Conservation (phyloP, 2,113 vertebrate genomes). For the Pelmatolapia mariae region DNA sequence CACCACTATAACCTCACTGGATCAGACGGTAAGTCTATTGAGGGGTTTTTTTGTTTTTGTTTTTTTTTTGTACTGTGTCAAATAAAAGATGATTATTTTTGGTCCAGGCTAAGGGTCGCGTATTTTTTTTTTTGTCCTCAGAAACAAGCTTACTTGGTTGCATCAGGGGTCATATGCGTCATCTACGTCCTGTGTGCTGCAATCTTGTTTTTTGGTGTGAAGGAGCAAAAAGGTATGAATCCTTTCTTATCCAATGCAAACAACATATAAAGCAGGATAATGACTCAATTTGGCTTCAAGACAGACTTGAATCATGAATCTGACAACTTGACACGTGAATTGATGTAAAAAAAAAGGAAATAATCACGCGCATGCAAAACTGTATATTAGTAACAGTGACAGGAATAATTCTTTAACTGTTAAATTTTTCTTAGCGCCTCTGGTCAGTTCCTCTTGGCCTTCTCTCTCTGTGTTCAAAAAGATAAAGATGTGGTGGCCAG, state of each 20-base stretch:
- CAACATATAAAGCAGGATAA: neutral
- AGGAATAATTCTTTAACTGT: neutral
- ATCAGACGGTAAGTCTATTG: conserved; percentile 72
- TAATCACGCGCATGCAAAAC: neutral
- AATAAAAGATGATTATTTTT: neutral
- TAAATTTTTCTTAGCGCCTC: neutral
- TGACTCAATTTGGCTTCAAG: neutral
- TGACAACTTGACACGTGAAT: neutral
- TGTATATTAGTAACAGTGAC: neutral
- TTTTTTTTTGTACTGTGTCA: rapidly evolving
- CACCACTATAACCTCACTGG: conserved; percentile 60
- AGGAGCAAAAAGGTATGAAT: conserved; percentile 81
- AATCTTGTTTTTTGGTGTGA: conserved; percentile 80
- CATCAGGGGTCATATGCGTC: conserved; percentile 82
- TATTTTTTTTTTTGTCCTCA: conserved; percentile 47
- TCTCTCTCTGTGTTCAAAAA: neutral
- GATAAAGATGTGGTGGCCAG: neutral
- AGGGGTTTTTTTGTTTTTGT: rapidly evolving
- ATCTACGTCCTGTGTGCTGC: conserved; percentile 85
- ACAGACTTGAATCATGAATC: neutral
- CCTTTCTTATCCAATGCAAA: neutral
- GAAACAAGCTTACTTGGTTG: conserved; percentile 83
- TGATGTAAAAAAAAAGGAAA: neutral
- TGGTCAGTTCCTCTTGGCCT: neutral
- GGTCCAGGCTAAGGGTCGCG: neutral